Percentiles rank a stretch among this genome's conserved stretches.
phyloP scores from a whole-genome alignment of 1,140 invertebrate genomes.

The Hirudo medicinalis region DNA sequence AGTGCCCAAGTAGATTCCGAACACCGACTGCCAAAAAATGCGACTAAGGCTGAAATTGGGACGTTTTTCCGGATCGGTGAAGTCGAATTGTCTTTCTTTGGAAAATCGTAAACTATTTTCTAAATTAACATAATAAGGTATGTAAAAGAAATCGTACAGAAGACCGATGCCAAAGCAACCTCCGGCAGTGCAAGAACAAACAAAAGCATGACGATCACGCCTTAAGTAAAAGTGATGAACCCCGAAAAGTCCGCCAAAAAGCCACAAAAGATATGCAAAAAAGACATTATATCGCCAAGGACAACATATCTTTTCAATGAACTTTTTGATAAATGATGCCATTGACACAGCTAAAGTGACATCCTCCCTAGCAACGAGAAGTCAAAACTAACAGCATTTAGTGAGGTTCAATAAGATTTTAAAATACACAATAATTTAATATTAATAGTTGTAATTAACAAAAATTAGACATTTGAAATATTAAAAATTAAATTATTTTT shows the following conservation, averaged over 20 bases:
- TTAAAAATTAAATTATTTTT: too few relatives aligned
- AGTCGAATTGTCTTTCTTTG: neutral
- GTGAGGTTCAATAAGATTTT: too few relatives aligned
- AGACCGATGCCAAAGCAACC: neutral
- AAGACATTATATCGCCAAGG: constrained; percentile 8
- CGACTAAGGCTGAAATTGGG: neutral
- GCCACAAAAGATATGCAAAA: neutral
- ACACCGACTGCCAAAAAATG: neutral
- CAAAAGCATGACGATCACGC: constrained; percentile 7
- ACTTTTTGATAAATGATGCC: too few relatives aligned
- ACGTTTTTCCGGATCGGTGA: neutral
- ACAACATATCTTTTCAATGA: neutral
- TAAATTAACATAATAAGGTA: constrained; percentile 1
- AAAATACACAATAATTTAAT: too few relatives aligned
- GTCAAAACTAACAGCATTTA: too few relatives aligned
- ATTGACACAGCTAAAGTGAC: too few relatives aligned
- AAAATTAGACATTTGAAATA: too few relatives aligned
- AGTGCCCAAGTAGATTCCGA: neutral
- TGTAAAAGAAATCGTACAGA: neutral
- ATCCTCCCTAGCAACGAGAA: too few relatives aligned
- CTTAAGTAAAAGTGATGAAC: constrained; percentile 8
- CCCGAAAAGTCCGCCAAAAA: neutral
- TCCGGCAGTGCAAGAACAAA: neutral
- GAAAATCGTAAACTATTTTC: constrained; percentile 7
- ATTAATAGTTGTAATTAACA: too few relatives aligned